Evolutionary conservation across 53 echinoderm and acorn worm genomes (phyloP), one percentile per base, ranked within the genome.

Genomic region (Arbacia lixula): DNA sequence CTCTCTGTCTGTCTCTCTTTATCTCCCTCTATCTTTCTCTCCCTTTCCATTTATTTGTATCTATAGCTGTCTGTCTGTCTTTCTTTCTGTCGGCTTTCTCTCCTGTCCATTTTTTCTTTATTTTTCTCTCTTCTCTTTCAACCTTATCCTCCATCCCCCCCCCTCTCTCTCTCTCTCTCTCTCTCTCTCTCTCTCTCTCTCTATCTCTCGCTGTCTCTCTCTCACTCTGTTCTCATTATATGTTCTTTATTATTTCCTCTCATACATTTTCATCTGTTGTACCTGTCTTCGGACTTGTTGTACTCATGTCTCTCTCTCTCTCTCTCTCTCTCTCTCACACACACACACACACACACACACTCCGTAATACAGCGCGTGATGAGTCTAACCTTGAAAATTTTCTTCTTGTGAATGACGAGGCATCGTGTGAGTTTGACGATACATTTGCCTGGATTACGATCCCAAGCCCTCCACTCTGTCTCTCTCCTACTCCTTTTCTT

Each of bases 321-420:
- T 12, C 31, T 31, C 62, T 31, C 0, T 62, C 31, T 62, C 68
- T 1, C 20, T 3, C 3, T 66, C 28, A 33, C 4, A 0, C 36
- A 20, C 66, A 20, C 0, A 2, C 6, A 11, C 63, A 27, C n/a
- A 17, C 14, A 66, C 35, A 36, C 22, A 25, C 1, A 9, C 22
- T 37, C 39, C 39, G 38, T 21, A 25, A 25, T 21, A 6, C 12
- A 2, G 66, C 36, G 11, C 12, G n/a, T 21, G 2, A 66, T 8
- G 19, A 17, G 35, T 9, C 66, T 6, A 66, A 32, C 38, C 38
- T 35, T 12, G 37, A 17, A 34, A 66, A 36, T 34, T 66, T 36
- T 19, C 36, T 35, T 66, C 37, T 35, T 66, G 66, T 66, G 66
- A 66, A 66, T 66, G 66, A 66, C 37, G 35, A 36, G 66, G 41